Evolutionary conservation across 2,797 vertebrate species (phyloP).

Genomic region (Trachops cirrhosus): DNA sequence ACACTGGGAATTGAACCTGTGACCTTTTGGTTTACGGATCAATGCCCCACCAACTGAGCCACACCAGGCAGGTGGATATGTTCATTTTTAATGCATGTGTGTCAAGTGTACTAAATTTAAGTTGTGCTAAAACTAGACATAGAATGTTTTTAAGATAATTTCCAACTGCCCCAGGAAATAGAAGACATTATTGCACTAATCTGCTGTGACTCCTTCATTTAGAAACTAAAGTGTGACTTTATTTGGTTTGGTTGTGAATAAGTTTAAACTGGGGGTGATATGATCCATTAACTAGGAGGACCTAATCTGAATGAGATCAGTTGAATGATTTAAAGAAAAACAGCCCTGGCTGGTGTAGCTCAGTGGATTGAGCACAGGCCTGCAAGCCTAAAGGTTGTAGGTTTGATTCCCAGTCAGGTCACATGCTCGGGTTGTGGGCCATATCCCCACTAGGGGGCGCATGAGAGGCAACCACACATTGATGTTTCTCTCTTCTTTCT

Average conservation of each 20-base stretch:
- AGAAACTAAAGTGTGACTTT: not conserved
- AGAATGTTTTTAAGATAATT: slow-evolving; percentile 12
- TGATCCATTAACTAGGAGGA: not conserved
- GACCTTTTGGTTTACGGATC: not conserved
- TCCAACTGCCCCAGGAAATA: not conserved
- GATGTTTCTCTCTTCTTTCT: too few species aligned
- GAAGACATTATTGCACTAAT: not conserved
- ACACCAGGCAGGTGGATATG: not conserved
- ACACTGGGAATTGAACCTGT: not conserved
- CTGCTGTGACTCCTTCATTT: not conserved
- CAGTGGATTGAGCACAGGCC: too few species aligned
- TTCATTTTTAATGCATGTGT: not conserved
- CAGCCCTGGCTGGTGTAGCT: too few species aligned
- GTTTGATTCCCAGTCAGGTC: too few species aligned
- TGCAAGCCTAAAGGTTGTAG: too few species aligned
- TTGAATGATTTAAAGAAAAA: slow-evolving; percentile 33
- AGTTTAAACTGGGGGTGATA: not conserved
- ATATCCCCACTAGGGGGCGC: too few species aligned
- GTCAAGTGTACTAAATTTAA: slow-evolving; percentile 22
- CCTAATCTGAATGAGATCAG: not conserved
- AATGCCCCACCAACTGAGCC: not conserved
- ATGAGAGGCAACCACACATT: too few species aligned
- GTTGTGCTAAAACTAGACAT: not conserved
- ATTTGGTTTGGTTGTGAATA: slow-evolving; percentile 30
- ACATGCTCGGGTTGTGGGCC: too few species aligned